Evolutionary conservation across 2,113 vertebrate species (phyloP), one percentile per base, ranked within the genome.

Genomic region (Dissostichus mawsoni): DNA sequence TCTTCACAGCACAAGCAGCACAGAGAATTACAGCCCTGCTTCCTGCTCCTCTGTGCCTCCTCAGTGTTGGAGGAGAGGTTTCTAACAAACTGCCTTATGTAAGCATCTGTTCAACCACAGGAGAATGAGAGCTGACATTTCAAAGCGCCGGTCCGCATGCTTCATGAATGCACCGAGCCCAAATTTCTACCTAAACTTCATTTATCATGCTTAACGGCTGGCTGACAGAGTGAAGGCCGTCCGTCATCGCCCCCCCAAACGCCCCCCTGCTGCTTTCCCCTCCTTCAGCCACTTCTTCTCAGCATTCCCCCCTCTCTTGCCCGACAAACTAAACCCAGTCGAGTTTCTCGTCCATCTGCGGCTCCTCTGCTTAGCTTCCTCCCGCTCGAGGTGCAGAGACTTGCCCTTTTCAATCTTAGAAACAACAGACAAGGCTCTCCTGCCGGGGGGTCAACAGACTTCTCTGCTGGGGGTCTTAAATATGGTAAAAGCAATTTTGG

Each of bases 211-310:
- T 83, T 89, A 94, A 92, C 65, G 78, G 90, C 79, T 55, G 67
- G 90, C 81, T 93, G 94, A 95, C 93, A 93, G 94, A 91, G 44
- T 85, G 92, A 94, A 92, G 89, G 85, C 81, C 80, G 74, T 94
- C 93, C 87, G 83, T 95, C 94, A 94, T 88, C 93, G 64, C 85
- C 86, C 85, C 86, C 68, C 53, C 44, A 16, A 75, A 87, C 80
- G 64, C 81, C 70, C 64, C 50, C 36, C 64, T 55, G 69, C 79
- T 81, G 53, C 57, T 73, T 68, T 61, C 51, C 65, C 52, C 63
- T 66, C 69, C 70, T 67, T 71, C 33, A 25, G 33, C 55, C 71
- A 14, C 72, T 4, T 52, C 74, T 74, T 84, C 44, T 69, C 73
- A 13, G 76, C 36, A 45, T 55, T 48, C 61, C 57, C 66, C 16